These are phyloP conservation scores for Cryptus viduatorius DNA, from an alignment of 2,888 invertebrate genomes.

Conservation along the genomic window DNA sequence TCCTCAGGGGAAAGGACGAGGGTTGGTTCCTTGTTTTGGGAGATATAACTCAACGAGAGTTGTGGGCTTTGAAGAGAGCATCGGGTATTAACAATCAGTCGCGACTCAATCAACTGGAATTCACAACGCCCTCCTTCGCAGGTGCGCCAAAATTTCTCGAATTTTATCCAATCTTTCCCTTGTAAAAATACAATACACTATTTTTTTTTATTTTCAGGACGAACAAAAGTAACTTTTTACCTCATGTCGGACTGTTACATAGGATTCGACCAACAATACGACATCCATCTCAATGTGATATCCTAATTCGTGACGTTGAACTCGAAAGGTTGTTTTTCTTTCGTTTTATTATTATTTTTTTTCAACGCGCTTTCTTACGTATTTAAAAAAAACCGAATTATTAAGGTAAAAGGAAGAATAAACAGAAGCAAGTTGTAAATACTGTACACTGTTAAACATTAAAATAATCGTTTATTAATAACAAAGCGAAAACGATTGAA, in stretches of 20 bases:
- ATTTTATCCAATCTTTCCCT: conserved; percentile 5
- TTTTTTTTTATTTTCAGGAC: conserved; percentile 86
- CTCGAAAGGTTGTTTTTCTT: conserved; percentile 35
- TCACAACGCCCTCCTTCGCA: conserved; percentile 87
- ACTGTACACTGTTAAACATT: conserved; percentile 62
- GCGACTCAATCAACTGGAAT: conserved; percentile 87
- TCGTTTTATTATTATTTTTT: conserved; percentile 2
- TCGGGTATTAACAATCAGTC: conserved; percentile 86
- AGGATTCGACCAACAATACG: conserved; percentile 96
- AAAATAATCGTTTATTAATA: conserved; percentile 64
- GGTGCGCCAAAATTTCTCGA: conserved; percentile 81
- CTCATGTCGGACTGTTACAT: conserved; percentile 97
- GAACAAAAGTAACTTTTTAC: conserved; percentile 92
- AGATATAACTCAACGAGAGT: conserved; percentile 89
- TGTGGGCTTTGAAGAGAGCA: conserved; percentile 93
- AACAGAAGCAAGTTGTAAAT: conserved; percentile 52
- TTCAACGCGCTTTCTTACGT: conserved; percentile 39
- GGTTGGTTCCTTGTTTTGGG: conserved; percentile 97
- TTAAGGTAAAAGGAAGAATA: background rate
- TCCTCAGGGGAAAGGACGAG: conserved; percentile 97
- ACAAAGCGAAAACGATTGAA: conserved; percentile 28
- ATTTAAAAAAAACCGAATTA: background rate
- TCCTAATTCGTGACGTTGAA: conserved; percentile 49
- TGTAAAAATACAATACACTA: background rate
- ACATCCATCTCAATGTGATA: conserved; percentile 85